Evolutionary conservation across 2,113 vertebrate genomes (phyloP), one percentile per base, ranked within the genome.

Genomic region (Neogobius melanostomus): DNA sequence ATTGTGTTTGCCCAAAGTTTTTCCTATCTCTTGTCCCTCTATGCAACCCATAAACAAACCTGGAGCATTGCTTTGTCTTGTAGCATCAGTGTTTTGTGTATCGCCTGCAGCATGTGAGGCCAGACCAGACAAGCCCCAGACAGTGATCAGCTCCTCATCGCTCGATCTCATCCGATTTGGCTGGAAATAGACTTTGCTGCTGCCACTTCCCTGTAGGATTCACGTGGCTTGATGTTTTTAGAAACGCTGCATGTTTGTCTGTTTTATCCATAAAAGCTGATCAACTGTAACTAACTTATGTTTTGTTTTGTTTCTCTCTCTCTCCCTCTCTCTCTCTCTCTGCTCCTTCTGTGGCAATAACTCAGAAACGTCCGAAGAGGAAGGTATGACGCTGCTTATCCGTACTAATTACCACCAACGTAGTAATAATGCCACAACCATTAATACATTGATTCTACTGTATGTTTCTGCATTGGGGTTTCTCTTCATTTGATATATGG

Each of bases 351-450:
- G 66, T n/a, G 7, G 49, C 50, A 60, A 16, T 43, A 45, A 67
- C 78, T 54, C 93, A 99, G 97, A 92, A 99, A 98, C 93, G 98
- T 98, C 87, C 94, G 97, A 15, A 92, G 95, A 88, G 97, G 97
- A 97, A 98, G 96, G 97, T 99, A 98, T 6, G 94, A 94, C 76
- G 88, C 93, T 16, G 87, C 93, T 74, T 93, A 93, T 85, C 90
- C 94, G 86, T 92, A 87, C 84, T 95, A 52, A 59, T 56, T 53
- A 44, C 45, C 45, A 43, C 52, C 28, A 43, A 47, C 15, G 14
- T 14, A 56, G 16, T 62, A 52, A 36, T 36, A 36, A 74, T 52
- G 72, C 60, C 76, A 69, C 69, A 11, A 11, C 52, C 14, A 72
- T 87, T 75, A 81, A 50, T 74, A 74, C 60, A 9, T 64, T 17